Evolutionary conservation across 2,113 vertebrate species (phyloP).

Genomic region (Eublepharis macularius): DNA sequence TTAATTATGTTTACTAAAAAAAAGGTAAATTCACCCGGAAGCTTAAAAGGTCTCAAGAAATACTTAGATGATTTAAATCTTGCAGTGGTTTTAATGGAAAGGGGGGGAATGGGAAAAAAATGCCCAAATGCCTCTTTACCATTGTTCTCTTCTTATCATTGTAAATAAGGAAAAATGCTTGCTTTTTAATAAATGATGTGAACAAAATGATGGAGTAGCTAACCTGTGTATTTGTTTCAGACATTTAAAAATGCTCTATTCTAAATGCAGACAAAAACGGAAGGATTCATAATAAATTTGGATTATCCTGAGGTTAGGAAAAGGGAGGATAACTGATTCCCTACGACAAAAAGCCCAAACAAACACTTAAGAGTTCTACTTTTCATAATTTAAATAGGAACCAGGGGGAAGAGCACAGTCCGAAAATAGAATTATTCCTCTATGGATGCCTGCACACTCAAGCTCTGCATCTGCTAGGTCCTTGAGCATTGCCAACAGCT

Average conservation of each 20-base stretch:
- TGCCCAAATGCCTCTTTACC: not conserved
- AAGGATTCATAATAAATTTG: not conserved
- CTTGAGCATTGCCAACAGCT: not conserved
- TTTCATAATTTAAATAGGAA: not conserved
- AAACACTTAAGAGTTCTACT: slow-evolving; percentile 1
- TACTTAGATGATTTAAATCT: slow-evolving; percentile 34
- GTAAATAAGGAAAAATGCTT: slow-evolving; percentile 14
- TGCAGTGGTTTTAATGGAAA: slow-evolving; percentile 22
- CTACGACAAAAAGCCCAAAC: not conserved
- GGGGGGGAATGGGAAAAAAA: not conserved
- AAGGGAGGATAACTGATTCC: not conserved
- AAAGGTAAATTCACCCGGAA: slow-evolving; percentile 31
- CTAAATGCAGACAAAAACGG: not conserved
- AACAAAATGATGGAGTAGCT: not conserved
- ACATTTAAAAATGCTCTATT: not conserved
- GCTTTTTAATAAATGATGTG: slow-evolving; percentile 7
- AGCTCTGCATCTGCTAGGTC: not conserved
- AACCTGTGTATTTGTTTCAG: not conserved
- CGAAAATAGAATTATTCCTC: not conserved
- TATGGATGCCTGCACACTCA: not conserved
- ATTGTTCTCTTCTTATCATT: slow-evolving; percentile 27
- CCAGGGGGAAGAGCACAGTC: not conserved
- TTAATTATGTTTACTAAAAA: slow-evolving; percentile 58
- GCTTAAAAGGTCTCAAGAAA: slow-evolving; percentile 48
- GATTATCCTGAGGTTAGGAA: not conserved